Conservation (phyloP, 2,797 vertebrate genomes). For the Sarcoramphus papa region DNA sequence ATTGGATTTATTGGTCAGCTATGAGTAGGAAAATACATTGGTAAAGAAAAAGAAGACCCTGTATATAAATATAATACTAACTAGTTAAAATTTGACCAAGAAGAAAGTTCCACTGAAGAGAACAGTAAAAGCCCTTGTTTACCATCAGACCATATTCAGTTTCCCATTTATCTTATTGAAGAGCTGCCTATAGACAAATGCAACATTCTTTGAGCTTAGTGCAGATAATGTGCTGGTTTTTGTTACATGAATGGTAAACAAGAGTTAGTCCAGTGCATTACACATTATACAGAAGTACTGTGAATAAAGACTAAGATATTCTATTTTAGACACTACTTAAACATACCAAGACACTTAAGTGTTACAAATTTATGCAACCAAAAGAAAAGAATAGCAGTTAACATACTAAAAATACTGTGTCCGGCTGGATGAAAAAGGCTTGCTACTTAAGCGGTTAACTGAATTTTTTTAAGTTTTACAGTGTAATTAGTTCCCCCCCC, state of each 20-base stretch:
- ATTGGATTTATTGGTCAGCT: constrained; percentile 98
- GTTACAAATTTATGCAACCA: constrained; percentile 74
- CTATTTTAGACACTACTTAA: constrained; percentile 76
- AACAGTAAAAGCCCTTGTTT: constrained; percentile 93
- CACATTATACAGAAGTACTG: constrained; percentile 79
- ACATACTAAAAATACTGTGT: constrained; percentile 75
- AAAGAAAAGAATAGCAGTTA: constrained; percentile 70
- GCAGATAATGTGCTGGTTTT: constrained; percentile 93
- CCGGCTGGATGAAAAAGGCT: constrained; percentile 39
- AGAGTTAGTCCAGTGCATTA: constrained; percentile 95
- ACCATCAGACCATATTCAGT: constrained; percentile 89
- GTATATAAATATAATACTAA: constrained; percentile 90
- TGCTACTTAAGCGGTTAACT: constrained; percentile 60
- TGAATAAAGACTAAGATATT: constrained; percentile 74
- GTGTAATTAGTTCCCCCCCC: constrained; percentile 2
- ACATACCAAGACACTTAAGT: constrained; percentile 69
- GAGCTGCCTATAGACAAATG: constrained; percentile 90
- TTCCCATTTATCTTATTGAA: constrained; percentile 84
- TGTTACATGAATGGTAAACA: constrained; percentile 91
- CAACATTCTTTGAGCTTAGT: constrained; percentile 91
- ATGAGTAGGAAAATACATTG: constrained; percentile 99
- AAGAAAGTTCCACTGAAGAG: constrained; percentile 86
- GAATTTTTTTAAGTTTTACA: constrained; percentile 49
- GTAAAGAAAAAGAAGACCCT: constrained; percentile 94
- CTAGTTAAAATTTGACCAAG: constrained; percentile 88